Base-by-base conservation (phyloP, 2,797 vertebrate species). In the Ciconia nigra region DNA sequence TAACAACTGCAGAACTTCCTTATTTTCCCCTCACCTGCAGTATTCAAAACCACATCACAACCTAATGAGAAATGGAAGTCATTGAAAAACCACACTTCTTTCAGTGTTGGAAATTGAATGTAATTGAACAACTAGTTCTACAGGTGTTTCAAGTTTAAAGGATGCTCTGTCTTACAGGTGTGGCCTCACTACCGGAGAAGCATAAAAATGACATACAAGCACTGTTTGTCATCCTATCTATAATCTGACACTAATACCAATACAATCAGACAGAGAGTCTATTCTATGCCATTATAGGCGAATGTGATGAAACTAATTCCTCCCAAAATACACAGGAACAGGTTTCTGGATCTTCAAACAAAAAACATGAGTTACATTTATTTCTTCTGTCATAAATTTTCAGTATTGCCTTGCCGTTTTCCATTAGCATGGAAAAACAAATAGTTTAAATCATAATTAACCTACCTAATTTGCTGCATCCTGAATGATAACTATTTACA, bases 91-190 rank as follows among this genome's bases (percentile, higher is more conserved):
- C 96, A 94, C 90, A 94, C 62, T 91, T 94, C 93, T 85, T 80
- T 91, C 87, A 93, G 46, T 41, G 84, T 2, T 94, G 81, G 65
- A 95, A 96, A 96, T 28, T 26, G 51, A 90, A 81, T 61, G 76
- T 74, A 93, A 95, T 61, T 79, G 86, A 94, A 82, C 77, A 94
- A 96, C 96, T 90, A 84, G 96, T 96, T 96, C 73, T 93, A 96
- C 95, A 95, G 96, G 96, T 94, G 92, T 87, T 97, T 96, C 95
- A 81, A 89, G 95, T 96, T 94, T 77, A 82, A 83, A 93, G 67
- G 94, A 96, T 95, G 81, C 59, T 94, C 87, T 77, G 35, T 83
- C 31, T 84, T 89, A 85, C 71, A 96, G 96, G 94, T 87, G 94
- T 87, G 90, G 91, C 78, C 47, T 84, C 44, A 31, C 66, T 73